Base-by-base conservation (phyloP, 2,797 vertebrate genomes). In the Buceros bicornis region DNA sequence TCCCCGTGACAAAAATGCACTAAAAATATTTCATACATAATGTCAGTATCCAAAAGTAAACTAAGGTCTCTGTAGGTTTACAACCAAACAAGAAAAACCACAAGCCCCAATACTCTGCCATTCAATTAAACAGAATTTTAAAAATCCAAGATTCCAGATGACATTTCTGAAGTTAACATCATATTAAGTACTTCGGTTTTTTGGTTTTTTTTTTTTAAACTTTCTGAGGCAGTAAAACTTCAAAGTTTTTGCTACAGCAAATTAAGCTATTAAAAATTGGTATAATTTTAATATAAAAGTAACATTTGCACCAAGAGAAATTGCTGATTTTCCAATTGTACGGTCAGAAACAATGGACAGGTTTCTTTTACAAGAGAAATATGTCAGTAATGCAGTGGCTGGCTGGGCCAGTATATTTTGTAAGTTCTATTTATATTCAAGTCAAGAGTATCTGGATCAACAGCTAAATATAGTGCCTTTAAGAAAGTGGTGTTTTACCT, bases 401-500 rank as follows among this genome's bases (percentile, higher is more conserved):
- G 61, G 31, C 91, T 91, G 42, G 33, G 66, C 33, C 76, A 88
- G 69, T 61, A 4, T 66, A 56, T 80, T 92, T 79, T 73, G 16
- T 19, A 89, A 83, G 45, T 86, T 69, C 92, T 95, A 64, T 90
- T 86, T 86, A 82, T 90, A 82, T 80, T 94, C 86, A 94, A 90
- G 93, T 88, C 77, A 73, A 78, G 73, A 95, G 50, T 57, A 93
- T 93, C 89, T 92, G 81, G 77, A 86, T 60, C 35, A 81, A 89
- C 47, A 87, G 45, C 51, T 94, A 90, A 90, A 91, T 28, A 94
- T 43, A 96, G 91, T 86, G 85, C 85, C 65, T 91, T 84, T 51
- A 82, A 64, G 42, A 87, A 94, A 95, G 86, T 89, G 95, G 93
- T 93, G 80, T 19, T 95, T 96, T 76, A 93, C 82, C 91, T 95